Evolutionary conservation across 2,888 invertebrate genomes (phyloP), one percentile per base, ranked within the genome.

Genomic region (Hirtodrosophila confusa): DNA sequence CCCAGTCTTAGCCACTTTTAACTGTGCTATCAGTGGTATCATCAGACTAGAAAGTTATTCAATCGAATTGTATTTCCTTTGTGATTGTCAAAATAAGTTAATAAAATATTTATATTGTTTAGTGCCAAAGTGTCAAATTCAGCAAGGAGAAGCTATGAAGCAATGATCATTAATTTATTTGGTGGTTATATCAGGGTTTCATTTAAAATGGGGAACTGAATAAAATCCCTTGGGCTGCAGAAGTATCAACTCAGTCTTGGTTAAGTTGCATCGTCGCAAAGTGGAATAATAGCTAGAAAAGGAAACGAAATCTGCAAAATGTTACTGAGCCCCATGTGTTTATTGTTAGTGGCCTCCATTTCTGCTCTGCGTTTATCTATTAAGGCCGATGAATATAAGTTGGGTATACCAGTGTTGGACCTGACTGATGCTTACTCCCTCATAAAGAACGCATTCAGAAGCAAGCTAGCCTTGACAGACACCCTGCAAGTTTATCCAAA

Each of bases 1-100:
- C 27, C 31, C 24, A 39, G 17, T n/a, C 29, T 27, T 33, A 50
- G 41, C 1, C 43, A 12, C 11, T 8, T 10, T 4, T 31, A 11
- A 45, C 12, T 47, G 9, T 17, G 17, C 17, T 17, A 27, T 27
- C 27, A 54, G 24, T 29, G 7, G 9, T 9, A 41, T 9, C 9
- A 50, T 48, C 45, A 48, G 37, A 37, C 39, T 54, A 41, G 35
- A 58, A 56, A 63, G 40, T 48, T 51, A 44, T 39, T 35, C 40
- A 47, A 41, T 7, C 12, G 47, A 47, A 17, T 45, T 55, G 39
- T 39, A 40, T 27, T 37, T 23, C 6, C 6, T 39, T 47, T 68
- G 27, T 55, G 54, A 55, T 58, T 39, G 23, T 6, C 36, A 17
- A 36, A 35, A 51, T 58, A 48, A 48, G 39, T 40, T 60, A 36